A percentile compares a stretch with the other conserved stretches of the same genome.
Evolutionary conservation across 2,797 vertebrate species (phyloP).

Genomic region (Pangasius mekongensis): DNA sequence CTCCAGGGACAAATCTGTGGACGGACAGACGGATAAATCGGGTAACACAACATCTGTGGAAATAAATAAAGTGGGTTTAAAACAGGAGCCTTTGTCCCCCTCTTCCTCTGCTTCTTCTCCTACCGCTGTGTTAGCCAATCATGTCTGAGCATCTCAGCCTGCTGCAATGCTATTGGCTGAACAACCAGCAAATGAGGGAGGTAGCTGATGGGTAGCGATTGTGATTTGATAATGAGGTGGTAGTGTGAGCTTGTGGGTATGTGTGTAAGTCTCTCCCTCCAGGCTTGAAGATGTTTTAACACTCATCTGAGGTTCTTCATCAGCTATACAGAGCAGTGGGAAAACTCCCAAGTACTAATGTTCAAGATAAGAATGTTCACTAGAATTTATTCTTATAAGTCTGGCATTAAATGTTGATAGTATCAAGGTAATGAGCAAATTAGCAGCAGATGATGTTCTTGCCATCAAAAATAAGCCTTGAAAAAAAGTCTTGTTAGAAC

Average conservation of each 20-base stretch:
- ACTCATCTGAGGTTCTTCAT: constrained; percentile 10
- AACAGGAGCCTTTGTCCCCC: constrained; percentile 56
- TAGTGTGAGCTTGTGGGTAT: neutral
- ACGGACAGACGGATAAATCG: neutral
- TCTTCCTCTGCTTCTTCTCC: constrained; percentile 15
- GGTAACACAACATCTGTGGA: constrained; percentile 32
- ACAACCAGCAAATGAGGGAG: constrained; percentile 19
- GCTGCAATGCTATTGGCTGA: constrained; percentile 60
- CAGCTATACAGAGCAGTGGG: neutral
- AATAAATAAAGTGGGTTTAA: constrained; percentile 69
- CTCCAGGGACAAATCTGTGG: constrained; percentile 40
- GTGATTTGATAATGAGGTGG: neutral
- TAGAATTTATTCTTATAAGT: neutral
- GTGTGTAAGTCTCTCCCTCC: neutral
- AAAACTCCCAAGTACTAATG: neutral
- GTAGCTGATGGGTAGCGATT: neutral
- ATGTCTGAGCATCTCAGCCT: constrained; percentile 60
- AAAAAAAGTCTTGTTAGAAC: neutral
- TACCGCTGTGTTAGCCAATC: constrained; percentile 54
- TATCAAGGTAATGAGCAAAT: neutral
- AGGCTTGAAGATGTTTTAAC: neutral
- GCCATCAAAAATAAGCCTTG: neutral
- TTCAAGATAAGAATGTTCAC: neutral
- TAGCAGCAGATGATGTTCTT: neutral
- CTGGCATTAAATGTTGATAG: neutral